Base-by-base conservation (phyloP, 1,140 invertebrate species). In the Euglossa dilemma region DNA sequence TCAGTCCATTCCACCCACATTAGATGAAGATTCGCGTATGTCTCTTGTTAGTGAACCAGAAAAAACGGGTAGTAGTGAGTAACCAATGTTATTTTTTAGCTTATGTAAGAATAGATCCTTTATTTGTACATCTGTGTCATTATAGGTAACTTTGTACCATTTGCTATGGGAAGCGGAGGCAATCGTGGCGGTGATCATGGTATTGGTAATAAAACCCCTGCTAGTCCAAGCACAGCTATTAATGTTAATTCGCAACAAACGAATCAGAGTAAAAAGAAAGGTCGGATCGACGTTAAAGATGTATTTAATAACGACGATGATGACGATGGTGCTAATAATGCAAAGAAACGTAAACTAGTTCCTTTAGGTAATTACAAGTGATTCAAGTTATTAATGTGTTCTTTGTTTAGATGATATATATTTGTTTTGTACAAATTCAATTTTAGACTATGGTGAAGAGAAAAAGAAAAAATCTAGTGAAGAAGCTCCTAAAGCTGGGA, bases 261-360 rank as follows among this genome's bases (percentile, higher is more conserved):
- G 3, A 92, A 89, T 89, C 87, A 92, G 63, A 81, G 87, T 0
- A 93, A 91, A 71, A 96, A 96, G 89, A 97, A 97, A 87, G 97
- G 97, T 89, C 97, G 97, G 89, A 95, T 98, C 36, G 97, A 98
- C 84, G 96, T 98, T 1, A 97, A 97, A 77, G 98, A 98, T 89
- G 98, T 98, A 6, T 99, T 99, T 91, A 98, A 98, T 93, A 97
- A 97, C 80, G 97, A 98, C 87, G 98, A 99, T 87, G 97, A 98
- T 90, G 97, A 97, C 86, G 97, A 97, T 71, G 96, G 95, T 85
- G 92, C 93, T 67, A 96, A 95, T 87, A 95, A 95, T 85, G 92
- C 95, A 64, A 98, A 97, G 91, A 97, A 97, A 94, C 95, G 97
- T 87, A 98, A 98, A 95, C 95, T 98, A 70, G 97, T 98, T 91